A percentile compares a stretch with the other conserved stretches of the same genome.
phyloP scores from a whole-genome alignment of 1,140 invertebrate genomes.

The Drosophila repleta region DNA sequence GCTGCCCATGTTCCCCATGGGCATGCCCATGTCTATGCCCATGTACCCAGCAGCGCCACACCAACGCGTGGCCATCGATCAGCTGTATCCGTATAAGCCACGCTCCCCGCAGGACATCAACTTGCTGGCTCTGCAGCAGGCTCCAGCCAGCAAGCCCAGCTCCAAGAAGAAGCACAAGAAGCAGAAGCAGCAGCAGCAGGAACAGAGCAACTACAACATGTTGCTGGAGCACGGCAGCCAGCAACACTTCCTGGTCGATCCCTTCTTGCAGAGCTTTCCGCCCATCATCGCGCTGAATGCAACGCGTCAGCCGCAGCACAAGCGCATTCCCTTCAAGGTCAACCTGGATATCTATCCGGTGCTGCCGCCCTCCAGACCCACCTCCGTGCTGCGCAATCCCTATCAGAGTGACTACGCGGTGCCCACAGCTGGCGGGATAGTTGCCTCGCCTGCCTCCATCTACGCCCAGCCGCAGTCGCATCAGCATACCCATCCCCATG shows the following conservation, averaged over 20 bases:
- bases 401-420: conserved; percentile 63
- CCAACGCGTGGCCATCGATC: conserved; percentile 77
- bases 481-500: no score
- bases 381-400: conserved; percentile 68
- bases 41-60: conserved; percentile 44
- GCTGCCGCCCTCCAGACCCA: conserved; percentile 64
- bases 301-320: conserved; percentile 63
- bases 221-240: conserved; percentile 57
- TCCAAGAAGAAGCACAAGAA: conserved; percentile 73
- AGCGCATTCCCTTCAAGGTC: conserved; percentile 71
- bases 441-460: conserved; percentile 1
- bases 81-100: conserved; percentile 76
- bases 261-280: conserved; percentile 56
- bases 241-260: conserved; percentile 61
- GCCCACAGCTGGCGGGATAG: conserved; percentile 42
- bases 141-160: conserved; percentile 31
- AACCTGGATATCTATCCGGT: conserved; percentile 79
- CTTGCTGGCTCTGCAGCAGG: conserved; percentile 69
- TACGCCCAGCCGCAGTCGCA: conserved; percentile 19
- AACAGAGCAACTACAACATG: conserved; percentile 49
- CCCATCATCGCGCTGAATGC: conserved; percentile 58
- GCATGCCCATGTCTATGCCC: conserved; percentile 54
- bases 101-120: conserved; percentile 75
- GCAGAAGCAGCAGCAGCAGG: conserved; percentile 40
- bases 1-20: conserved; percentile 58